Percentiles rank a stretch among this genome's conserved stretches.
These are phyloP conservation scores for Folsomia candida DNA, from an alignment of 2,888 invertebrate species.

Conservation along the genomic window DNA sequence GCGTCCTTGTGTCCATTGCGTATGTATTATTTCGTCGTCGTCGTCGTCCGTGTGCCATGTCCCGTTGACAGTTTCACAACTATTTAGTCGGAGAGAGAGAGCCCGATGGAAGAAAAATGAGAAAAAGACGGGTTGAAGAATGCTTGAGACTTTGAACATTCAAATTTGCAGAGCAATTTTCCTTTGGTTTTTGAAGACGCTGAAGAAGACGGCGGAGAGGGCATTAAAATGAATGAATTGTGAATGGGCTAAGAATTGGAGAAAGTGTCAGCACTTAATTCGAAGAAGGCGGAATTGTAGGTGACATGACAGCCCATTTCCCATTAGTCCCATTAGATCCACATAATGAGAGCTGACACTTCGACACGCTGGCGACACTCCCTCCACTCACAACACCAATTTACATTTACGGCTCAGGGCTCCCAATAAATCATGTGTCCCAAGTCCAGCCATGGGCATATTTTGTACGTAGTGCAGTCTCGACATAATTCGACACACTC, in stretches of 20 bases:
- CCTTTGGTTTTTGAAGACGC: not conserved
- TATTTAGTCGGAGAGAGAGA: too few species aligned
- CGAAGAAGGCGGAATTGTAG: not conserved
- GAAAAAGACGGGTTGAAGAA: too few species aligned
- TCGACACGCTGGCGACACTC: not conserved
- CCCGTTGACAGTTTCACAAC: too few species aligned
- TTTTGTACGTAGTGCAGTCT: too few species aligned
- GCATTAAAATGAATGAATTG: not conserved
- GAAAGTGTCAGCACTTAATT: not conserved
- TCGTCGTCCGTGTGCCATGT: too few species aligned
- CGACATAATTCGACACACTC: not conserved
- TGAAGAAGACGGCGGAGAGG: not conserved
- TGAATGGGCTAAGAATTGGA: not conserved
- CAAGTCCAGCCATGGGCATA: not conserved
- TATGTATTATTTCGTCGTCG: too few species aligned
- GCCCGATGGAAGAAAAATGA: too few species aligned
- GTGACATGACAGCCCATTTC: not conserved
- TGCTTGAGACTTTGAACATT: too few species aligned
- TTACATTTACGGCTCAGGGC: not conserved
- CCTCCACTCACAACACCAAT: not conserved
- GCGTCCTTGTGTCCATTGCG: too few species aligned
- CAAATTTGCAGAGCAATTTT: not conserved
- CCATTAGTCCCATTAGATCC: not conserved
- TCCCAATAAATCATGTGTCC: not conserved
- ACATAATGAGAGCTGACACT: not conserved